Conservation (phyloP, 1,140 invertebrate species). For the Penaeus vannamei region DNA sequence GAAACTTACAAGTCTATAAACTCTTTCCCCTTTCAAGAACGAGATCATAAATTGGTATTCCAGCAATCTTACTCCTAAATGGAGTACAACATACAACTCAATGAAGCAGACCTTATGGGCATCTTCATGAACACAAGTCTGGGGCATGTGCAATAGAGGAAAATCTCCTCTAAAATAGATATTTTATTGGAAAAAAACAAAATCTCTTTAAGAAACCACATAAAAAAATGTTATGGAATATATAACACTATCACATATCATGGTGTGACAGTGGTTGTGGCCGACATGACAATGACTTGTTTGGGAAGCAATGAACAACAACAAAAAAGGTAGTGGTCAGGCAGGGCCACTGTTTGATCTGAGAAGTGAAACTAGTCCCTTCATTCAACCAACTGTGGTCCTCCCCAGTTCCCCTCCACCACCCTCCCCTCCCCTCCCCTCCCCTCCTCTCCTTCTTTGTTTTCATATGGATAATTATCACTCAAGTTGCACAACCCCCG, state of each 20-base stretch:
- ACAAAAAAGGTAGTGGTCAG: conserved; percentile 43
- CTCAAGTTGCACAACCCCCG: conserved; percentile 52
- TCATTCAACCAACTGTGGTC: conserved; percentile 49
- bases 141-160: conserved; percentile 58
- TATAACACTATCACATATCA: conserved; percentile 64
- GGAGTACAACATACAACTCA: conserved; percentile 57
- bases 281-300: conserved; percentile 60
- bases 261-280: conserved; percentile 65
- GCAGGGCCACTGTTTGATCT: conserved; percentile 49
- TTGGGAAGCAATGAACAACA: conserved; percentile 61
- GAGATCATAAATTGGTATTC: conserved; percentile 60
- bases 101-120: conserved; percentile 52
- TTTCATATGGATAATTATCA: conserved; percentile 53
- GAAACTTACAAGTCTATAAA: conserved; percentile 63
- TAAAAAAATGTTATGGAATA: conserved; percentile 58
- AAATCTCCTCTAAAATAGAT: conserved; percentile 58
- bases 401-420: conserved; percentile 38
- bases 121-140: conserved; percentile 54
- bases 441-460: conserved; percentile 31
- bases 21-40: conserved; percentile 58
- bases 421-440: conserved; percentile 29
- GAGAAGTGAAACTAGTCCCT: conserved; percentile 40
- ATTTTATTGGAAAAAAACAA: conserved; percentile 40
- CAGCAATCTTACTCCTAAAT: conserved; percentile 45
- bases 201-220: conserved; percentile 29